Evolutionary conservation across 2,797 vertebrate genomes (phyloP).

Genomic region (Simalia tracyae): DNA sequence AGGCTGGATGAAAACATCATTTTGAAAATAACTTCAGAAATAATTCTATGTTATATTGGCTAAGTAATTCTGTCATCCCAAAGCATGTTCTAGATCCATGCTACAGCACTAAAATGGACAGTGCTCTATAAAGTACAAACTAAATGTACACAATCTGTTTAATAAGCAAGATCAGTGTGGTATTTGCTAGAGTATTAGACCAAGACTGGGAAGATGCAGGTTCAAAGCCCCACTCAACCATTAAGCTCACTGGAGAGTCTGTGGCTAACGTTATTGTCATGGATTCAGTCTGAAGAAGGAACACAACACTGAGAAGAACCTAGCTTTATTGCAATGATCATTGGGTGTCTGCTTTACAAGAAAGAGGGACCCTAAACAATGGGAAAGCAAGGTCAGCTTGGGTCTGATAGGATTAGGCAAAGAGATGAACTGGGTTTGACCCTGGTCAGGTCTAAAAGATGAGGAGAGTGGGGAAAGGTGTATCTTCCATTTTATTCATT

Average conservation of each 20-base stretch:
- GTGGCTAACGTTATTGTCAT: neutral
- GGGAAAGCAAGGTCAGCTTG: neutral
- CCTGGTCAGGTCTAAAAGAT: neutral
- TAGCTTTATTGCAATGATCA: neutral
- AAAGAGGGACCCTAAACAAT: neutral
- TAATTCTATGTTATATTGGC: neutral
- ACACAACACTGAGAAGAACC: neutral
- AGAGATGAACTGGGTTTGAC: neutral
- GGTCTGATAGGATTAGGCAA: neutral
- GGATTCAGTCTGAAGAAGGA: neutral
- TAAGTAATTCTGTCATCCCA: neutral
- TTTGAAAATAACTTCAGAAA: neutral
- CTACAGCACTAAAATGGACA: neutral
- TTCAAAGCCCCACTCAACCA: neutral
- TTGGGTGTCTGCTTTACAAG: neutral
- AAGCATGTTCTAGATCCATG: neutral
- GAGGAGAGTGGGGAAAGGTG: neutral
- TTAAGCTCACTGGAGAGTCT: neutral
- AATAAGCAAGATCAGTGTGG: neutral
- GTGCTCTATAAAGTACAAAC: neutral
- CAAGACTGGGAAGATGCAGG: neutral
- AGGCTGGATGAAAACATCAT: neutral
- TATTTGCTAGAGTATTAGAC: neutral
- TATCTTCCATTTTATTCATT: neutral
- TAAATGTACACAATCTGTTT: neutral